A percentile compares a stretch with the other conserved stretches of the same genome.
Evolutionary conservation across 2,888 invertebrate species (phyloP).

Genomic region (Dioctria linearis): DNA sequence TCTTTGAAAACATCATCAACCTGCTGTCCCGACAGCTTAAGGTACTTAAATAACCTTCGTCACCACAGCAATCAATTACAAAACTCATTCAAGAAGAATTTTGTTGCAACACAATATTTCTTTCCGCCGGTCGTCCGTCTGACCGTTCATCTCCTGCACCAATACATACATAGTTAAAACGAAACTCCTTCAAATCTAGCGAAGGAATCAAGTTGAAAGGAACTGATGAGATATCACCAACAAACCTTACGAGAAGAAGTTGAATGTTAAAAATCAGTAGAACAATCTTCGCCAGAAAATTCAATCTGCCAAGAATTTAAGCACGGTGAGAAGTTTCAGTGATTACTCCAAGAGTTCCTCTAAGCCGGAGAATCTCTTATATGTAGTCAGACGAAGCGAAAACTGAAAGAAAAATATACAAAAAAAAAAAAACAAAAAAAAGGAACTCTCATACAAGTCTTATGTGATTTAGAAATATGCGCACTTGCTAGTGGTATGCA

Average conservation of each 20-base stretch:
- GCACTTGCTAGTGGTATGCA: conserved; percentile 42
- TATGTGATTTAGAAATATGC: conserved; percentile 46
- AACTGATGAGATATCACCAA: conserved; percentile 34
- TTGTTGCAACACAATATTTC: conserved; percentile 39
- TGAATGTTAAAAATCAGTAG: conserved; percentile 35
- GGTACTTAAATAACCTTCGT: conserved; percentile 17
- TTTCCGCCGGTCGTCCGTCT: no score
- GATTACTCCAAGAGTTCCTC: not conserved
- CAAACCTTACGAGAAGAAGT: not conserved
- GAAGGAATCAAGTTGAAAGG: conserved; percentile 3
- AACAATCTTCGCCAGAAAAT: conserved; percentile 36
- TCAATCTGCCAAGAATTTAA: conserved; percentile 17
- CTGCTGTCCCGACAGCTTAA: conserved; percentile 11
- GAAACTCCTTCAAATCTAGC: not conserved
- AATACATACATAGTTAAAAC: not conserved
- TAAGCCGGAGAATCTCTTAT: not conserved
- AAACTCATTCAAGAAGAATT: conserved; percentile 55
- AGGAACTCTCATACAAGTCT: not conserved
- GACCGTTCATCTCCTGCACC: not conserved
- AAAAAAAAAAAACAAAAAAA: not conserved
- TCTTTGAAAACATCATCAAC: conserved; percentile 7
- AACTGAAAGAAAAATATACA: not conserved
- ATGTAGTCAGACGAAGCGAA: no score
- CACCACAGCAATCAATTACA: conserved; percentile 55
- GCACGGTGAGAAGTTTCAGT: conserved; percentile 3